phyloP scores from a whole-genome alignment of 1,140 invertebrate species.

The Calephelis nemesis region DNA sequence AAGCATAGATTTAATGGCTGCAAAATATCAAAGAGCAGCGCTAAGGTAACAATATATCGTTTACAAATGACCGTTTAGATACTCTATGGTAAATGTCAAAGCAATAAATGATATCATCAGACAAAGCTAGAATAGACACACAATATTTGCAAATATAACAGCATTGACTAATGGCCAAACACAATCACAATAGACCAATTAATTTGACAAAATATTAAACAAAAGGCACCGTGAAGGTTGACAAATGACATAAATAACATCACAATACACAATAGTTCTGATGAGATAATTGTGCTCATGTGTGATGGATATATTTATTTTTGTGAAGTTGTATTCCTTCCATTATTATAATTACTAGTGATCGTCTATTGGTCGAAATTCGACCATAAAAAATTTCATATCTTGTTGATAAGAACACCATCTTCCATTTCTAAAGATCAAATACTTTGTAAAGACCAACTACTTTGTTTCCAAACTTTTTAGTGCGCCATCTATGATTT shows the following conservation, averaged over 20 bases:
- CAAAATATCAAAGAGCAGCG: slow-evolving; percentile 12
- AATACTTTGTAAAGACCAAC: too few species aligned
- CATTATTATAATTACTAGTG: too few species aligned
- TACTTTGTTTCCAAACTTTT: too few species aligned
- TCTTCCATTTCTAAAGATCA: too few species aligned
- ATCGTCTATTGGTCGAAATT: too few species aligned
- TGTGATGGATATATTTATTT: not conserved
- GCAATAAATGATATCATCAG: slow-evolving; percentile 39
- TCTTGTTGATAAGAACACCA: too few species aligned
- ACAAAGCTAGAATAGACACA: slow-evolving; percentile 29
- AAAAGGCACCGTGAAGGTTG: slow-evolving; percentile 50
- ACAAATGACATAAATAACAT: not conserved
- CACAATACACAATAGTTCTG: slow-evolving; percentile 3
- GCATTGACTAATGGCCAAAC: slow-evolving; percentile 45
- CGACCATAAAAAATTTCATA: too few species aligned
- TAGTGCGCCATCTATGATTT: too few species aligned
- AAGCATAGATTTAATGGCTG: not conserved
- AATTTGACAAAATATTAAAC: slow-evolving; percentile 56
- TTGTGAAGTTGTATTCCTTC: too few species aligned
- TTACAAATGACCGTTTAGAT: slow-evolving; percentile 26
- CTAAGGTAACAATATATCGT: slow-evolving; percentile 22
- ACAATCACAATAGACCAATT: slow-evolving; percentile 66
- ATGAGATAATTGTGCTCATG: not conserved
- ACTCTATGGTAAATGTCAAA: slow-evolving; percentile 37
- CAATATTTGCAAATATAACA: slow-evolving; percentile 40